Evolutionary conservation across 1,140 invertebrate genomes (phyloP).

Genomic region (Cylas formicarius): DNA sequence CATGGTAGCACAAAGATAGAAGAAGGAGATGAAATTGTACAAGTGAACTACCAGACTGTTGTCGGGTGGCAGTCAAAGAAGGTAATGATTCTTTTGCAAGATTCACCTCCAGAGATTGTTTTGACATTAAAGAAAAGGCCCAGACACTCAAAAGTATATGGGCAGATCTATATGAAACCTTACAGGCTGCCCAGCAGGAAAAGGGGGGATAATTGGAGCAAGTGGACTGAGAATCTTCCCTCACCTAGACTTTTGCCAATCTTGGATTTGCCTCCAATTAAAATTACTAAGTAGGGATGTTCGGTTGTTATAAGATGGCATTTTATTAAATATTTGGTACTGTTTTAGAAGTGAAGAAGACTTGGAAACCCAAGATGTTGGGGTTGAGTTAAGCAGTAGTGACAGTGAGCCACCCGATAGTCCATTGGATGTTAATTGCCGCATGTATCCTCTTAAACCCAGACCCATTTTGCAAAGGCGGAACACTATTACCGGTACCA

Average conservation of each 20-base stretch:
- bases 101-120: constrained; percentile 72
- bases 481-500: constrained; percentile 82
- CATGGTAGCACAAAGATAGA: constrained; percentile 84
- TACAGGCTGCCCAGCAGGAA: constrained; percentile 71
- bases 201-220: constrained; percentile 53
- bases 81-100: constrained; percentile 67
- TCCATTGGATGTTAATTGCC: constrained; percentile 40
- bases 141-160: constrained; percentile 73
- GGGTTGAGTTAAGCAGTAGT: constrained; percentile 35
- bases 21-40: constrained; percentile 88
- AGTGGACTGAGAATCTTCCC: constrained; percentile 61
- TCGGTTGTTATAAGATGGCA: constrained; percentile 3
- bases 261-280: constrained; percentile 54
- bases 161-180: constrained; percentile 74
- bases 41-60: constrained; percentile 88
- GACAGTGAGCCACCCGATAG: constrained; percentile 38
- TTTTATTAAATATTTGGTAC: constrained; percentile 4
- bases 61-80: constrained; percentile 82
- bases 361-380: constrained; percentile 29
- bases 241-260: constrained; percentile 59
- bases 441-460: constrained; percentile 68
- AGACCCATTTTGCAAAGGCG: constrained; percentile 67
- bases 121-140: constrained; percentile 80
- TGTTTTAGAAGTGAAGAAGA: constrained; percentile 32
- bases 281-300: constrained; percentile 48